Conservation (phyloP, 2,888 invertebrate genomes). For the Cephus nigrinus region DNA sequence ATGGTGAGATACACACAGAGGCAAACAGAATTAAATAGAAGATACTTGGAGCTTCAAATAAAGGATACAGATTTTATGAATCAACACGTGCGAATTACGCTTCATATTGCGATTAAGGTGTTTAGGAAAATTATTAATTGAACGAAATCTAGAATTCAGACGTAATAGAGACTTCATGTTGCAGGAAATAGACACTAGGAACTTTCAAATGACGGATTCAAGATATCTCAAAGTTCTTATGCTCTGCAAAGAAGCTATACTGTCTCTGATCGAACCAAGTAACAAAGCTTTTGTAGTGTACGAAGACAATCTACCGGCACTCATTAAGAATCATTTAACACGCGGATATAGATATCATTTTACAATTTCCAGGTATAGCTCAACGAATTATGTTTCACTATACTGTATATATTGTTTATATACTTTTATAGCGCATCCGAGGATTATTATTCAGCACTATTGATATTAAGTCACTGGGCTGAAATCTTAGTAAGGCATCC, state of each 20-base stretch:
- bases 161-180: not conserved
- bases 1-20: constrained; percentile 20
- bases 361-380: constrained; percentile 35
- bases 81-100: constrained; percentile 34
- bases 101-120: constrained; percentile 40
- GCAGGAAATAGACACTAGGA: constrained; percentile 17
- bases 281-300: constrained; percentile 35
- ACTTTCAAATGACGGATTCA: constrained; percentile 19
- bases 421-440: constrained; percentile 24
- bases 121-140: not conserved
- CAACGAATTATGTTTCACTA: not conserved
- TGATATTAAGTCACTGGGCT: constrained; percentile 39
- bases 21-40: constrained; percentile 30
- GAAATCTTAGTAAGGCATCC: constrained; percentile 34
- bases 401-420: not conserved
- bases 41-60: constrained; percentile 29
- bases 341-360: constrained; percentile 38
- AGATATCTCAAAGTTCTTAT: constrained; percentile 25
- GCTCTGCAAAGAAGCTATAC: constrained; percentile 42
- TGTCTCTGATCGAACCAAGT: constrained; percentile 45
- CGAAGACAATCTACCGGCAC: constrained; percentile 32
- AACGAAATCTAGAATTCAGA: not conserved
- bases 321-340: constrained; percentile 31
- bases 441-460: constrained; percentile 30
- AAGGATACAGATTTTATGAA: constrained; percentile 34